Conservation (phyloP, 2,797 vertebrate species). For the Prionace glauca region DNA sequence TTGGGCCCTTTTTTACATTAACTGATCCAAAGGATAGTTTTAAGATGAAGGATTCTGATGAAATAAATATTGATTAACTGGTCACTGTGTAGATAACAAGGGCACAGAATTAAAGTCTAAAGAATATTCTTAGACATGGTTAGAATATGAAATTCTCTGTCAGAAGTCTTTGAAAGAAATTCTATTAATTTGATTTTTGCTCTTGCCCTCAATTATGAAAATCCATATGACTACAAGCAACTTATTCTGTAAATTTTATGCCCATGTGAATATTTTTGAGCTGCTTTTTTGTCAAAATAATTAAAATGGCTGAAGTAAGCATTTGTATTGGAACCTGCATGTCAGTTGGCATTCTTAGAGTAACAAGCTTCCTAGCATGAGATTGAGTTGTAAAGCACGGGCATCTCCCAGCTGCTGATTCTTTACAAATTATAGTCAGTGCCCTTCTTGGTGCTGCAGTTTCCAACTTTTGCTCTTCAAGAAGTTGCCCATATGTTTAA, state of each 20-base stretch:
- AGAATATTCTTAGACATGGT: not conserved
- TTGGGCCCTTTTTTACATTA: not conserved
- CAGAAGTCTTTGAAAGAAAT: not conserved
- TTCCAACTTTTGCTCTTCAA: no score
- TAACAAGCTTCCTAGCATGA: not conserved
- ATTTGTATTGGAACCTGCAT: not conserved
- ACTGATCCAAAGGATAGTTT: not conserved
- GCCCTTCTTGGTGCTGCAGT: not conserved
- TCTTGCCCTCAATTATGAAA: not conserved
- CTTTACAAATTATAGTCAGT: not conserved
- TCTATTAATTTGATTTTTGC: not conserved
- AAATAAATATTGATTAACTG: not conserved
- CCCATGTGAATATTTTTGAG: not conserved
- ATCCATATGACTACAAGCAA: not conserved
- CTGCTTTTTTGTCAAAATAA: not conserved
- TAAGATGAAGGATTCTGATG: not conserved
- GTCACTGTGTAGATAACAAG: not conserved
- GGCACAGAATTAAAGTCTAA: not conserved
- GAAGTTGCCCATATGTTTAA: no score
- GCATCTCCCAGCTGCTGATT: not conserved
- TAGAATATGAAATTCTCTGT: not conserved
- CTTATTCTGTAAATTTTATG: not conserved
- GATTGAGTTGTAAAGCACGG: not conserved
- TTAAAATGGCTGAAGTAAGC: not conserved
- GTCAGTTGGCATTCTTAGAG: not conserved